Evolutionary conservation across 2,888 invertebrate species (phyloP).

Genomic region (Caenorhabditis doughertyi): DNA sequence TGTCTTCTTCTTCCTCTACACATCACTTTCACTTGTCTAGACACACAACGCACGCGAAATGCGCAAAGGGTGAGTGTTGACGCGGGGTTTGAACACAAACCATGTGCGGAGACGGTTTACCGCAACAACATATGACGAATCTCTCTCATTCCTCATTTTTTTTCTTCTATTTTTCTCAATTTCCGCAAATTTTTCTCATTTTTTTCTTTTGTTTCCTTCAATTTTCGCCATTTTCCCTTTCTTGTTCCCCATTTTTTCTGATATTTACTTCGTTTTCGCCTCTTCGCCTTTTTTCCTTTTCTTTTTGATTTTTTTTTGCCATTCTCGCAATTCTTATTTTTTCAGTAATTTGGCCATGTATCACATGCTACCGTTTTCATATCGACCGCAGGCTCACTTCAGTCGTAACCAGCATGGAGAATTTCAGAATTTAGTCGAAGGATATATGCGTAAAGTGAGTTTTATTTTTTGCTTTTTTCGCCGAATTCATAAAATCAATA

Average conservation of each 20-base stretch:
- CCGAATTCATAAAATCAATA: not conserved
- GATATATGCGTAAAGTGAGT: constrained; percentile 53
- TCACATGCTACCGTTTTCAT: constrained; percentile 62
- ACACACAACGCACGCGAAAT: not conserved
- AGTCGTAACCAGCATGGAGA: constrained; percentile 61
- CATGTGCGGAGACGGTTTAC: constrained; percentile 10
- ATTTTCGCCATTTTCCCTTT: not conserved
- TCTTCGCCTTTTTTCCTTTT: too few species aligned
- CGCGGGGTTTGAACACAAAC: not conserved
- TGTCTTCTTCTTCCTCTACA: not conserved
- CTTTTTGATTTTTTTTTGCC: not conserved
- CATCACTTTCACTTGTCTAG: constrained; percentile 19
- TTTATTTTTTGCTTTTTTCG: constrained; percentile 5
- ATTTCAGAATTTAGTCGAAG: constrained; percentile 58
- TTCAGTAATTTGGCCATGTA: constrained; percentile 60
- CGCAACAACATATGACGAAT: not conserved
- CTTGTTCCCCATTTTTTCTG: not conserved
- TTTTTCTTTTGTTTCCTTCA: not conserved
- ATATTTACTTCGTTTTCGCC: not conserved
- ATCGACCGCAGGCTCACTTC: constrained; percentile 56
- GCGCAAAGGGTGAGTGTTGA: not conserved
- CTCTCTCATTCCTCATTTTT: not conserved
- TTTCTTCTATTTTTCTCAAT: not conserved
- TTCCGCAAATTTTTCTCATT: not conserved
- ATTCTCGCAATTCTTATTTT: constrained; percentile 7